phyloP scores from a whole-genome alignment of 2,797 vertebrate species.

The Triplophysa bombifrons region DNA sequence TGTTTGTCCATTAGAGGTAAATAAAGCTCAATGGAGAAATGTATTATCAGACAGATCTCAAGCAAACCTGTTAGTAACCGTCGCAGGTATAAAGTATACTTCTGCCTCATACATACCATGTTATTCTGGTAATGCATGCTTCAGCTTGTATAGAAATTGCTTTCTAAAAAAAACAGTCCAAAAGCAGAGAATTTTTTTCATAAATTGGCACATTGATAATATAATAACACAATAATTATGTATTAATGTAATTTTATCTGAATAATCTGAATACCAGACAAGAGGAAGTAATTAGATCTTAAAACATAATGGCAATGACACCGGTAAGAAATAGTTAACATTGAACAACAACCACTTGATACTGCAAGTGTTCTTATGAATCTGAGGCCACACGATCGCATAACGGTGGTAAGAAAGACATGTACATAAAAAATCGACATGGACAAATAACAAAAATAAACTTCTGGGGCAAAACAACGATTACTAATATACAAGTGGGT shows the following conservation, averaged over 20 bases:
- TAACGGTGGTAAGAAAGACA: background rate
- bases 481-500: slow-evolving; percentile 42
- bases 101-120: slow-evolving; percentile 4
- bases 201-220: slow-evolving; percentile 61
- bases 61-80: background rate
- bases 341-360: slow-evolving; percentile 3
- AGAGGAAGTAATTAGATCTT: background rate
- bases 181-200: slow-evolving; percentile 16
- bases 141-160: background rate
- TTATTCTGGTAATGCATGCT: slow-evolving; percentile 23
- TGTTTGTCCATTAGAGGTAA: background rate
- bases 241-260: slow-evolving; percentile 20
- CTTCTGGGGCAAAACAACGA: slow-evolving; percentile 4
- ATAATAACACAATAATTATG: slow-evolving; percentile 35
- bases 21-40: background rate
- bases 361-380: background rate
- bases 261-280: slow-evolving; percentile 5
- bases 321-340: background rate
- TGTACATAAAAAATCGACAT: slow-evolving; percentile 8
- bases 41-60: background rate
- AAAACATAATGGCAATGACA: slow-evolving; percentile 1
- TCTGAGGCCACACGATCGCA: background rate
- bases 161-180: background rate
- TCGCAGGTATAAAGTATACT: background rate
- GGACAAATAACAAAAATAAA: slow-evolving; percentile 38